A percentile compares a stretch with the other conserved stretches of the same genome.
These are phyloP conservation scores for Noctilio leporinus DNA, from an alignment of 2,113 vertebrate genomes.

Conservation along the genomic window DNA sequence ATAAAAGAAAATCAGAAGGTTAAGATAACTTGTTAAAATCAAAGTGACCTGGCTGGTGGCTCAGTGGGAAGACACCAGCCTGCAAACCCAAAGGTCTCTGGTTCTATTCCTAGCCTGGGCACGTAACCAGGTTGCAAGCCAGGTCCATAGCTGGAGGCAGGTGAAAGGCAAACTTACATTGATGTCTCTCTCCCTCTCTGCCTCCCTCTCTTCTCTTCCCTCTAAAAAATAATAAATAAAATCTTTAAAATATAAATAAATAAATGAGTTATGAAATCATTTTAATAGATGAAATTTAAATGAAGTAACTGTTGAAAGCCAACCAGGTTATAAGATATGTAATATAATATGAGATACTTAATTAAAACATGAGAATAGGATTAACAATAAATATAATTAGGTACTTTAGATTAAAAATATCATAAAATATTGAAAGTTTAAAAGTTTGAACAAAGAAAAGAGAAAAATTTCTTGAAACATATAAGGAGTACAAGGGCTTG, in stretches of 20 bases:
- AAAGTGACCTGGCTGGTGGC: too few relatives aligned
- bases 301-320: neutral
- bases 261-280: slow-evolving; percentile 9
- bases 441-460: neutral
- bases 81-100: too few relatives aligned
- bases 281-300: slow-evolving; percentile 20
- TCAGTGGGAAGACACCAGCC: too few relatives aligned
- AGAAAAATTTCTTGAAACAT: neutral
- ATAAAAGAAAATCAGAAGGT: neutral
- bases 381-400: neutral
- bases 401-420: neutral
- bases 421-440: neutral
- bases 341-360: neutral
- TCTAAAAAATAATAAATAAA: too few relatives aligned
- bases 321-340: neutral
- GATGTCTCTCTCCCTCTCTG: too few relatives aligned
- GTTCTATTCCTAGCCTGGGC: too few relatives aligned
- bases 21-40: slow-evolving; percentile 9
- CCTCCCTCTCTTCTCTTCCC: too few relatives aligned
- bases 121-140: too few relatives aligned
- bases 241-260: too few relatives aligned
- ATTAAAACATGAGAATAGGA: neutral
- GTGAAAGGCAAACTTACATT: too few relatives aligned
- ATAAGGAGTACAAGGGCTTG: neutral
- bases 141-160: too few relatives aligned